A percentile compares a stretch with the other conserved stretches of the same genome.
These are phyloP conservation scores for Sussaba pulchella DNA, from an alignment of 2,888 invertebrate species.

Conservation along the genomic window DNA sequence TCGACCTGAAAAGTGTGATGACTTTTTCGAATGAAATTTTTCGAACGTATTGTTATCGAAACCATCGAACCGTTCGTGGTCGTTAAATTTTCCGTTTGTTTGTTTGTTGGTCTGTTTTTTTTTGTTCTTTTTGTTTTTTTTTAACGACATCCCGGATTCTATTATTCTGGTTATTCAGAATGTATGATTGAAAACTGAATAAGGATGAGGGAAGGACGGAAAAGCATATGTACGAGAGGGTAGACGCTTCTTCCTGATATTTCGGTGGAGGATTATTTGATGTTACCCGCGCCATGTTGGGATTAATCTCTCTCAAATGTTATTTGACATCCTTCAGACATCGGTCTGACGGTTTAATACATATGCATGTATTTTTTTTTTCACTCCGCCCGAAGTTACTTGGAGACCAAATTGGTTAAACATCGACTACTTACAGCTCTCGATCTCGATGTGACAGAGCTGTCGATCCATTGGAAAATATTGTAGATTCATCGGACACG, in stretches of 20 bases:
- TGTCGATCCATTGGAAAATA: slow-evolving; percentile 99
- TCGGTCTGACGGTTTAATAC: slow-evolving; percentile 7
- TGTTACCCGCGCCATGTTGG: slow-evolving; percentile 26
- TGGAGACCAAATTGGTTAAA: slow-evolving; percentile 66
- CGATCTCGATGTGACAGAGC: slow-evolving; percentile 97
- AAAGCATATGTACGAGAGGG: neutral
- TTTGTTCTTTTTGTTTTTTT: slow-evolving; percentile 19
- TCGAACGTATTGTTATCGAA: slow-evolving; percentile 48
- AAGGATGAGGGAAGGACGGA: slow-evolving; percentile 16
- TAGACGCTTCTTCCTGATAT: neutral
- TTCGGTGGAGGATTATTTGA: slow-evolving; percentile 15
- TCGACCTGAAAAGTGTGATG: slow-evolving; percentile 77
- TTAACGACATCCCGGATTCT: slow-evolving; percentile 24
- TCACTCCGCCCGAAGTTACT: neutral
- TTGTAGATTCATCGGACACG: slow-evolving; percentile 98
- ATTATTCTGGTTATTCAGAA: slow-evolving; percentile 52
- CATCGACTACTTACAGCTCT: slow-evolving; percentile 96
- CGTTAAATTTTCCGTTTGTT: slow-evolving; percentile 37
- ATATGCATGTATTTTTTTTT: slow-evolving; percentile 21
- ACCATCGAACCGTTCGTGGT: slow-evolving; percentile 41
- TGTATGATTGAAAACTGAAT: slow-evolving; percentile 23
- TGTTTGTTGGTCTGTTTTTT: slow-evolving; percentile 10
- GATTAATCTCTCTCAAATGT: slow-evolving; percentile 34
- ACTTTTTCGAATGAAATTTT: slow-evolving; percentile 54
- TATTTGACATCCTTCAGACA: neutral